Evolutionary conservation across 1,140 invertebrate species (phyloP), one percentile per base, ranked within the genome.

Genomic region (Scaptomyza pallida): DNA sequence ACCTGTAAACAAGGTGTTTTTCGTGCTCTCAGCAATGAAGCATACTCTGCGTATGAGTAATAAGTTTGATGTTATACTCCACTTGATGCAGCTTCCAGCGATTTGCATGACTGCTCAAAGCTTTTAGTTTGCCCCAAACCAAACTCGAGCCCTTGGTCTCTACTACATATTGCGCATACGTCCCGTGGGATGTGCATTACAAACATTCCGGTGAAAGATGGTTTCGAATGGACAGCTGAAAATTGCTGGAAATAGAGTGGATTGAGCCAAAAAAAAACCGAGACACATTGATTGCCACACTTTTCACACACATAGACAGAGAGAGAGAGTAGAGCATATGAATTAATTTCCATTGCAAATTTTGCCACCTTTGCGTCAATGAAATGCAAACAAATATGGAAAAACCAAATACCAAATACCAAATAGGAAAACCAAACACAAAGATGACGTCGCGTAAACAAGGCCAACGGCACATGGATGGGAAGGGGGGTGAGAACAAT

Each of bases 321-420:
- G n/a, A n/a, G n/a, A 50, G 26, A 8, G 6, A 5, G 9, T 8
- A 37, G 2, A 10, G 47, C 64, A 56, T 86, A 86, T 86, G 64
- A 86, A 81, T 88, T 81, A 85, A 76, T 88, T 86, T 85, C 73
- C 77, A 86, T 74, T 86, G 70, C 82, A 86, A 86, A 86, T 86
- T 73, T 70, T 43, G 52, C 52, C 81, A 86, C 73, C 81, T 81
- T 61, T 71, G 62, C 79, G 76, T 77, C 69, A 85, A 86, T 86
- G 68, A 71, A 85, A 85, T 74, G 81, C 77, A 88, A 86, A 88
- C 77, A 88, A 83, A 86, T 63, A 73, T 52, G 19, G 45, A 12
- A 45, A 62, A 59, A 57, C 15, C 37, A 72, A 81, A 78, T 43
- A 45, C 63, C 37, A 62, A 62, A 63, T 47, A 52, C 15, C 45